Conservation (phyloP, 2,113 vertebrate species). For the Centropus bengalensis region DNA sequence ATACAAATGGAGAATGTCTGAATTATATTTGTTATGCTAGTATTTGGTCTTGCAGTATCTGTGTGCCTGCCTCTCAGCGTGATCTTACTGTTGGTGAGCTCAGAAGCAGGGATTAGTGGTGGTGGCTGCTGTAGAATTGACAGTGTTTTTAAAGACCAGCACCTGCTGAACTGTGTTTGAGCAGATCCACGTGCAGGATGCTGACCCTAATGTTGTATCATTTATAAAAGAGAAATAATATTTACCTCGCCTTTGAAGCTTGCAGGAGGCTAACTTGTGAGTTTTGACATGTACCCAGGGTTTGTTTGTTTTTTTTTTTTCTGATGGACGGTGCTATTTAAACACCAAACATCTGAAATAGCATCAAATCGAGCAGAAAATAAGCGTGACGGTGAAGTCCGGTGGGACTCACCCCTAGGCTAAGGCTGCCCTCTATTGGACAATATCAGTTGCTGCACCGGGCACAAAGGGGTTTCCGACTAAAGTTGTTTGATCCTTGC, state of each 20-base stretch:
- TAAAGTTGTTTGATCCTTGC: background rate
- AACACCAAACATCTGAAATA: background rate
- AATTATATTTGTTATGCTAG: background rate
- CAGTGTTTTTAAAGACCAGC: background rate
- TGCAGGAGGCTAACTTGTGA: background rate
- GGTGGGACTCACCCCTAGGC: background rate
- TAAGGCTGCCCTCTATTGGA: slow-evolving; percentile 60
- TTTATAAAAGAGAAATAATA: background rate
- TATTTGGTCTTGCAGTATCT: background rate
- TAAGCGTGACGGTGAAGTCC: fast-evolving
- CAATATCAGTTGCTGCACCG: background rate
- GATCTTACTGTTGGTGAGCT: background rate
- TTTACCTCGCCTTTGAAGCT: background rate
- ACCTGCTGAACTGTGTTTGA: background rate
- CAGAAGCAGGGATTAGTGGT: background rate
- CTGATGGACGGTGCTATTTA: background rate
- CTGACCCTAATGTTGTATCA: background rate
- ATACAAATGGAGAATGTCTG: background rate
- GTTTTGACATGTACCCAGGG: background rate
- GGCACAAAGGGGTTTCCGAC: background rate
- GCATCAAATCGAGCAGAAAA: background rate
- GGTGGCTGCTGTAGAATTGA: background rate
- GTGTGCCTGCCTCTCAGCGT: background rate
- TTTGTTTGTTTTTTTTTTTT: background rate
- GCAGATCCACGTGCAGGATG: background rate